A percentile compares a stretch with the other conserved stretches of the same genome.
These are phyloP conservation scores for Percopsis omiscomaycus DNA, from an alignment of 2,797 vertebrate species.

Conservation along the genomic window DNA sequence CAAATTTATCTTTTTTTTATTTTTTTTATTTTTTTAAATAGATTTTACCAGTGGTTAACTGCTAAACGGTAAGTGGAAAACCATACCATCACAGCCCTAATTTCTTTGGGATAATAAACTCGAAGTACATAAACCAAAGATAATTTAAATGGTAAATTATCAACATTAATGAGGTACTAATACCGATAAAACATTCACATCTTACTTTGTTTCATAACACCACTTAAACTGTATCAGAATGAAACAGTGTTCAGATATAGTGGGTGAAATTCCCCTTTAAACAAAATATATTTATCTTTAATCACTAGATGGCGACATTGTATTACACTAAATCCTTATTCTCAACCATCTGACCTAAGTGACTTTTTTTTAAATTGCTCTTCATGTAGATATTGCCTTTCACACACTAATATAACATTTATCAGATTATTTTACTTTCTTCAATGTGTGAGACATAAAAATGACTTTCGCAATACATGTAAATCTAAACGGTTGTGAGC, in stretches of 20 bases:
- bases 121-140: too few species aligned
- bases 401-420: background rate
- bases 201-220: background rate
- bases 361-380: conserved; percentile 3
- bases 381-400: background rate
- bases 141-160: too few species aligned
- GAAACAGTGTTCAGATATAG: background rate
- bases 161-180: too few species aligned
- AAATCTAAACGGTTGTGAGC: background rate
- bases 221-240: background rate
- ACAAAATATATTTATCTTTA: conserved; percentile 1
- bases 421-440: background rate
- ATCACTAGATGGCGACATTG: conserved; percentile 71
- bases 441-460: conserved; percentile 2
- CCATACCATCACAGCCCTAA: too few species aligned
- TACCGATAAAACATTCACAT: background rate
- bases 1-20: too few species aligned
- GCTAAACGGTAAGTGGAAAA: too few species aligned
- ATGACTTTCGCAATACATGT: conserved; percentile 2
- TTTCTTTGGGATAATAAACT: too few species aligned
- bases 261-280: background rate
- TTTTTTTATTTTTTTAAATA: too few species aligned
- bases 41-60: too few species aligned
- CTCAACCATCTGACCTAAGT: background rate
- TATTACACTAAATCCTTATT: conserved; percentile 16